phyloP scores from a whole-genome alignment of 2,797 vertebrate genomes.

The Anableps anableps region DNA sequence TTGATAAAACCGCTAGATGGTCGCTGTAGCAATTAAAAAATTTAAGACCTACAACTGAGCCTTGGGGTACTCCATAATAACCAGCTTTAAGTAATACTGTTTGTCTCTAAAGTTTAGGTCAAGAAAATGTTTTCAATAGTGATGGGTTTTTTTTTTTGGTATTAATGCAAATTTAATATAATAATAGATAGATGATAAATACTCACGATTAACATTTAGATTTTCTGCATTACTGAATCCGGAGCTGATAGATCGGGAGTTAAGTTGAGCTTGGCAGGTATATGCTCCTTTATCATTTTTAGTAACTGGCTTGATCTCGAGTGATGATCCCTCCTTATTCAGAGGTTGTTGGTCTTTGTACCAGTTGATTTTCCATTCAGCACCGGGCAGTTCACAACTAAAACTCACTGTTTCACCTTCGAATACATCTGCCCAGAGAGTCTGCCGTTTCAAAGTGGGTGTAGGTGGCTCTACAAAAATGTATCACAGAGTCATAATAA shows the following conservation, averaged over 20 bases:
- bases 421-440: conserved; percentile 58
- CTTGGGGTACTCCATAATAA: neutral
- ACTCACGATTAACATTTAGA: conserved; percentile 56
- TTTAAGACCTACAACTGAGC: neutral
- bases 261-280: conserved; percentile 46
- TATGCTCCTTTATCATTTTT: conserved; percentile 1
- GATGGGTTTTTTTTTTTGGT: neutral
- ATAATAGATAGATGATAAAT: neutral
- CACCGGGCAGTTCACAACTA: conserved; percentile 5
- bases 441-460: conserved; percentile 22
- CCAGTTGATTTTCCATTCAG: conserved; percentile 58
- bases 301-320: conserved; percentile 20
- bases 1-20: neutral
- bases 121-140: neutral
- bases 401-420: conserved; percentile 51
- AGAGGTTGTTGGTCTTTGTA: neutral
- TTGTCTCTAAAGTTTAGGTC: neutral
- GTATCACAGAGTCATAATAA: neutral
- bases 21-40: neutral
- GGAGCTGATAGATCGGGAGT: conserved; percentile 13
- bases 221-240: conserved; percentile 12
- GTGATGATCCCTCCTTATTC: fast-evolving
- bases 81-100: neutral
- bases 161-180: neutral
- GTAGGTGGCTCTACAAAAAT: conserved; percentile 52